A percentile compares a stretch with the other conserved stretches of the same genome.
Conservation (phyloP, 2,888 invertebrate genomes). For the Lepidochitona cinerea region DNA sequence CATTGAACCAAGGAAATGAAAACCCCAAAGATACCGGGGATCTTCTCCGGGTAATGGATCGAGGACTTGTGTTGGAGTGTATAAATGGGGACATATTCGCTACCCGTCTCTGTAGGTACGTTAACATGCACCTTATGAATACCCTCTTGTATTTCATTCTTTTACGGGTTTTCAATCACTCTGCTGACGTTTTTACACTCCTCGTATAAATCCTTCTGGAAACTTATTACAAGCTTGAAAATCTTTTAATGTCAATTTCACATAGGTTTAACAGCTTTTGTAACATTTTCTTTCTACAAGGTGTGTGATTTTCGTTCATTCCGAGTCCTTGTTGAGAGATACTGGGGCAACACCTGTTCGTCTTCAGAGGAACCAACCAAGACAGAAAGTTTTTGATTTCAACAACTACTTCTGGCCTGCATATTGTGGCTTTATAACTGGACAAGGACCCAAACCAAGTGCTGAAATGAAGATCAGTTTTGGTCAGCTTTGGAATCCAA, state of each 20-base stretch:
- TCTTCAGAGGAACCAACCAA: conserved; percentile 31
- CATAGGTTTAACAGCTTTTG: too few species aligned
- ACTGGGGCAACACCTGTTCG: conserved; percentile 30
- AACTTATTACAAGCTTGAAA: too few species aligned
- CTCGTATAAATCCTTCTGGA: too few species aligned
- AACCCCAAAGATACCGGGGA: too few species aligned
- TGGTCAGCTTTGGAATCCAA: conserved; percentile 44
- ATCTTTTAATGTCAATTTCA: too few species aligned
- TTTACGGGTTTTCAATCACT: neutral
- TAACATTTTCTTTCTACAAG: too few species aligned
- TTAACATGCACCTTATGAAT: neutral
- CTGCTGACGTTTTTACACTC: neutral
- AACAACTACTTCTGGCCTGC: conserved; percentile 35
- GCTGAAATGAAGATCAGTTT: conserved; percentile 44
- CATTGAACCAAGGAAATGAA: too few species aligned
- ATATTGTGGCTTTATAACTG: conserved; percentile 28
- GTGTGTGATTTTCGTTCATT: conserved; percentile 43
- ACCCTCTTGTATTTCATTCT: neutral
- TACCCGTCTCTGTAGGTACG: conserved; percentile 48
- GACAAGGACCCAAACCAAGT: conserved; percentile 33
- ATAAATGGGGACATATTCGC: conserved; percentile 43
- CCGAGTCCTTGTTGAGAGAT: conserved; percentile 21
- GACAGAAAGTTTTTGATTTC: conserved; percentile 40
- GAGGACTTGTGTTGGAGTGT: conserved; percentile 39
- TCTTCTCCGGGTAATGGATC: conserved; percentile 38